Evolutionary conservation across 2,797 vertebrate species (phyloP).

Genomic region (Molossus alvarezi): DNA sequence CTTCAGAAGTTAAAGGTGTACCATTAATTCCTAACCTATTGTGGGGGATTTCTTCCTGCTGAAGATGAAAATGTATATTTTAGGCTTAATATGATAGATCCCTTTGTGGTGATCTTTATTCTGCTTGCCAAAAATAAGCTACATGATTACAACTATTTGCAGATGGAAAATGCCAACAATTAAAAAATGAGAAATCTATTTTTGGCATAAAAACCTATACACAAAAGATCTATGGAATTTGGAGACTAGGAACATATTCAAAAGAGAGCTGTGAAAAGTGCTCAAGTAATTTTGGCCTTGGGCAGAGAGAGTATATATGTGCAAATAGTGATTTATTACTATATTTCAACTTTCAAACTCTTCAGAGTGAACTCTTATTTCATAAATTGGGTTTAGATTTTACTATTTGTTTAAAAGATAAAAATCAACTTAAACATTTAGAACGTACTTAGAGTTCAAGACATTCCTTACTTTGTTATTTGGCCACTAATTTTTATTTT

Average conservation of each 20-base stretch:
- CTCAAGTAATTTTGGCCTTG: constrained; percentile 5
- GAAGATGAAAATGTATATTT: background rate
- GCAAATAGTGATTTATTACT: background rate
- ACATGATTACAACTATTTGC: background rate
- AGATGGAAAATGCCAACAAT: constrained; percentile 42
- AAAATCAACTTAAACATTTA: constrained; percentile 39
- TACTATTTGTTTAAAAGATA: constrained; percentile 56
- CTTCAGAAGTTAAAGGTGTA: constrained; percentile 12
- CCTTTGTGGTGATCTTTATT: background rate
- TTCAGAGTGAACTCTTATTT: constrained; percentile 24
- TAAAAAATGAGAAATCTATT: constrained; percentile 42
- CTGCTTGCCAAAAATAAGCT: constrained; percentile 24
- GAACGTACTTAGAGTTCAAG: constrained; percentile 51
- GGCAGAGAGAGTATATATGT: background rate
- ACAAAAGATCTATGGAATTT: background rate
- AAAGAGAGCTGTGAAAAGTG: constrained; percentile 39
- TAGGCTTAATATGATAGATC: background rate
- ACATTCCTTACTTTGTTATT: constrained; percentile 19
- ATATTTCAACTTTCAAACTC: constrained; percentile 22
- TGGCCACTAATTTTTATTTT: constrained; percentile 49
- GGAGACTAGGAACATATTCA: background rate
- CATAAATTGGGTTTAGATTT: constrained; percentile 29
- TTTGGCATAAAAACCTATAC: constrained; percentile 46
- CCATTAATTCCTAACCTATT: background rate
- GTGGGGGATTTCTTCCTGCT: background rate